These are phyloP conservation scores for Decapterus maruadsi DNA, from an alignment of 2,797 vertebrate species.

Conservation along the genomic window DNA sequence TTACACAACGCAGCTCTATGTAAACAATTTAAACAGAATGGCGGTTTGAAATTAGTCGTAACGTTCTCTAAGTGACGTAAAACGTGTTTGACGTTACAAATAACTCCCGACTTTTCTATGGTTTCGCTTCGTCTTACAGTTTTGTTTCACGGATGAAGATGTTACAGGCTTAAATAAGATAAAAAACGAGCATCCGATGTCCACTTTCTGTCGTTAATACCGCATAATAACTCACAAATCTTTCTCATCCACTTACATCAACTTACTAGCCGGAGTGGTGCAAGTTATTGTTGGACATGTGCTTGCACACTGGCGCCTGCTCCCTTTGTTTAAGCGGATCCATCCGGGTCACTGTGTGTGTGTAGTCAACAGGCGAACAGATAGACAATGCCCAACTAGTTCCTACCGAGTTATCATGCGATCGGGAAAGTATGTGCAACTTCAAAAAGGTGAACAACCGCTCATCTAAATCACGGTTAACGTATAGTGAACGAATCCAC, in stretches of 20 bases:
- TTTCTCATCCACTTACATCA: too few relatives aligned
- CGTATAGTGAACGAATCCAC: neutral
- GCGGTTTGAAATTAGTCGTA: too few relatives aligned
- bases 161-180: neutral
- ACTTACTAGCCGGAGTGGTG: neutral
- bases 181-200: accelerated
- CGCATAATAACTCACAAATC: accelerated
- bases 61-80: too few relatives aligned
- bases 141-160: too few relatives aligned
- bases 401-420: neutral
- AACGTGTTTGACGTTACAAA: neutral
- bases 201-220: neutral
- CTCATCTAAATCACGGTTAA: accelerated
- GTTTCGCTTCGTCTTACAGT: accelerated
- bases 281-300: slow-evolving; percentile 61
- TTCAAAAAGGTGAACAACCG: accelerated
- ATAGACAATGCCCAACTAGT: slow-evolving; percentile 1
- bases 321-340: slow-evolving; percentile 78
- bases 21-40: neutral
- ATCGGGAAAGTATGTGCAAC: slow-evolving; percentile 10
- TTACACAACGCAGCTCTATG: neutral
- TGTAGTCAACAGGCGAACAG: slow-evolving; percentile 29
- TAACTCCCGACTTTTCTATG: too few relatives aligned
- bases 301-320: slow-evolving; percentile 67
- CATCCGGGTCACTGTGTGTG: slow-evolving; percentile 76